These are phyloP conservation scores for Pseudorhombus dupliciocellatus DNA, from an alignment of 2,113 vertebrate species.

Conservation along the genomic window DNA sequence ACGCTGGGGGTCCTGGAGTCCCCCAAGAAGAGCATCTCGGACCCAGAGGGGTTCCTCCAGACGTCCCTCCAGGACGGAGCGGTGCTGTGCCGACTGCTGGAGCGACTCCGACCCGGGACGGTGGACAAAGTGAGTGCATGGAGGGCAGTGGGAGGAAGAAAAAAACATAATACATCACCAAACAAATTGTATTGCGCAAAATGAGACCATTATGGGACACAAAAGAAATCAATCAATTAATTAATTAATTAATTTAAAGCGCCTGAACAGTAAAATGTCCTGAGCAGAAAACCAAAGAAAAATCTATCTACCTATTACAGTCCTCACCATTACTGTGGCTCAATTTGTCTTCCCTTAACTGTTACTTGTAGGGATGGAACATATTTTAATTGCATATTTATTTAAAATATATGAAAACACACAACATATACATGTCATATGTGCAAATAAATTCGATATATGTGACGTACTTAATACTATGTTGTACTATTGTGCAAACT, in stretches of 20 bases:
- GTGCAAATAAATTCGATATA: no score
- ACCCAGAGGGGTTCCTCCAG: conserved; percentile 91
- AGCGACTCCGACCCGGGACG: conserved; percentile 88
- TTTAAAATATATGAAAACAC: no score
- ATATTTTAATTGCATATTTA: not conserved
- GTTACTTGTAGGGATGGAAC: not conserved
- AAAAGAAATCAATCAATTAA: not conserved
- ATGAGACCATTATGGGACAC: not conserved
- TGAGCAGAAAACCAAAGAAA: no score
- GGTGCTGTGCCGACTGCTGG: conserved; percentile 90
- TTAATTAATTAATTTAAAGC: no score
- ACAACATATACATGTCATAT: no score
- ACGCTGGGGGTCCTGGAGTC: conserved; percentile 93
- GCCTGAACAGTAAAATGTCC: no score
- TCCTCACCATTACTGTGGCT: no score
- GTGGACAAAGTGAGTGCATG: conserved; percentile 85
- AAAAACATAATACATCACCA: not conserved
- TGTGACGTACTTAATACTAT: no score
- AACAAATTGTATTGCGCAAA: not conserved
- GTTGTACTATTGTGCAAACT: no score
- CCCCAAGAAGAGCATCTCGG: conserved; percentile 92
- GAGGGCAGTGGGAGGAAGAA: not conserved
- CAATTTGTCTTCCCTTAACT: no score
- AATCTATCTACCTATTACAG: no score
- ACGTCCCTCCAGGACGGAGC: conserved; percentile 89